Evolutionary conservation across 2,113 vertebrate genomes (phyloP), one percentile per base, ranked within the genome.

Genomic region (Channa maculata): DNA sequence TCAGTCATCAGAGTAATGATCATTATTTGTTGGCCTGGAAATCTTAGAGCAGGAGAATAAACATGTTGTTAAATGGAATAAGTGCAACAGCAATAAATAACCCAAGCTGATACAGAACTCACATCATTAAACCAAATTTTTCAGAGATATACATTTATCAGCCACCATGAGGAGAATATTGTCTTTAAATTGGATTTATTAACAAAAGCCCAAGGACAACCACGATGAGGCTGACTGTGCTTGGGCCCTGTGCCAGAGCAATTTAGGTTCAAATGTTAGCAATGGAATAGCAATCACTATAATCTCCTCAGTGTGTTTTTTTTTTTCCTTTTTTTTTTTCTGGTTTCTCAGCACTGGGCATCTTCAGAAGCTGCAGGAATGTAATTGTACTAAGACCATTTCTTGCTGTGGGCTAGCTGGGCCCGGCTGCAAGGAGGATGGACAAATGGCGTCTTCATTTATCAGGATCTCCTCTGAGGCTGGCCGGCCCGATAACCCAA

Each of bases 361-460:
- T 90, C 88, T 89, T 74, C 59, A 45, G 79, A 57, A 44, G 74
- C 53, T 80, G 75, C 50, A 85, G 58, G 84, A 81, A 71, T 61
- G 75, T 48, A 58, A 84, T 78, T 87, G 80, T 84, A 73, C 73
- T 52, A 24, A 86, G 83, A 87, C 91, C 74, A 1, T 88, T 75
- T 74, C 41, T 65, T 76, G 82, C 83, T 78, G 64, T 74, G 63
- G 37, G 77, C 61, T 65, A 51, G 15, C n/a, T 39, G 46, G 6
- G 62, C 54, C 53, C 0, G 10, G 64, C 78, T 79, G 64, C 52
- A 24, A 24, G 24, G 24, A 43, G 33, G 78, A 41, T 76, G 71
- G 82, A 89, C 83, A 82, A 85, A 65, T 77, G 70, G 67, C 75
- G 79, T 75, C 58, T 92, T 91, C 69, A 91, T 84, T 87, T 84